Percentiles rank a stretch among this genome's conserved stretches.
phyloP scores from a whole-genome alignment of 2,113 vertebrate species.

The Romanogobio albipinnatus region DNA sequence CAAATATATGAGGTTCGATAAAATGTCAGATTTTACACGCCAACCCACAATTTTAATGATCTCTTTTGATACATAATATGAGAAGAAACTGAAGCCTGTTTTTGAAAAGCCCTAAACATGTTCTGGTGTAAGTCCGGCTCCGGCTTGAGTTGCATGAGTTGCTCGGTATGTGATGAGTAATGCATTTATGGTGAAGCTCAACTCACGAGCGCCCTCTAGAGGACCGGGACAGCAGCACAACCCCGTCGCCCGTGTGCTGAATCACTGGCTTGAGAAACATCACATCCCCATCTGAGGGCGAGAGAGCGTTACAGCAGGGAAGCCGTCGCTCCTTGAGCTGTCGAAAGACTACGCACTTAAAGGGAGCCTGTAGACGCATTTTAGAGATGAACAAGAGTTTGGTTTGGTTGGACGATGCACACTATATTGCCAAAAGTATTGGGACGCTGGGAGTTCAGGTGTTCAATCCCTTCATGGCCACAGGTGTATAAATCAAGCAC shows the following conservation, averaged over 20 bases:
- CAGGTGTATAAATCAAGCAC: too few relatives aligned
- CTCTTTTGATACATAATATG: too few relatives aligned
- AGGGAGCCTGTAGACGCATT: neutral
- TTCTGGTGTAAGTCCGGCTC: neutral
- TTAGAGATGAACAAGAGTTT: neutral
- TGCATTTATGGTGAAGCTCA: neutral
- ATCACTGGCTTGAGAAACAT: neutral
- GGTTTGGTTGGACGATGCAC: too few relatives aligned
- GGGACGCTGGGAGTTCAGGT: too few relatives aligned
- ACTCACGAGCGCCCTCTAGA: slow-evolving; percentile 17
- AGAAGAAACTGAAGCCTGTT: neutral
- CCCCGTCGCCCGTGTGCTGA: neutral
- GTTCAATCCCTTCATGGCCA: too few relatives aligned
- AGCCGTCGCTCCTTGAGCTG: slow-evolving; percentile 1
- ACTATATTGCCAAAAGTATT: too few relatives aligned
- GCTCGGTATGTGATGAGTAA: neutral
- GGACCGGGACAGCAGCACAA: neutral
- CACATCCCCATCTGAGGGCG: neutral
- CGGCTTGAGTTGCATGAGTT: neutral
- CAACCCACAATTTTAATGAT: too few relatives aligned
- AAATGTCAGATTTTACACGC: too few relatives aligned
- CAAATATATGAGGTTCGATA: too few relatives aligned
- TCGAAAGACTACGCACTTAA: neutral
- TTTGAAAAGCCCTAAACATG: neutral
- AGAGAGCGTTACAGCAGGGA: neutral